A percentile compares a stretch with the other conserved stretches of the same genome.
Evolutionary conservation across 2,797 vertebrate species (phyloP).

Genomic region (Pseudotriccus pelzelni): DNA sequence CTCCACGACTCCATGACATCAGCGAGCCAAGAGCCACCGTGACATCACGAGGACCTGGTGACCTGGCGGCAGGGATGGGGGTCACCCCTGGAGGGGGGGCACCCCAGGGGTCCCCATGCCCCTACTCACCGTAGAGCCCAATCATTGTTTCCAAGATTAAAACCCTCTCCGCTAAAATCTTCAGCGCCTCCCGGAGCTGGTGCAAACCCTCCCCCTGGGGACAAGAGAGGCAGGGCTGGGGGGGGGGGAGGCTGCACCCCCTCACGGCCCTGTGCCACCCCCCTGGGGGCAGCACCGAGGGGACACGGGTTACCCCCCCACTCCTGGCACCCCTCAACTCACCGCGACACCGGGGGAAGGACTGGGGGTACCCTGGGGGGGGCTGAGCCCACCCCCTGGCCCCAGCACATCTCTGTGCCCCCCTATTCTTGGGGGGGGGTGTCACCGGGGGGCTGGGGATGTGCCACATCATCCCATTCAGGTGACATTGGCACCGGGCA

Average conservation of each 20-base stretch:
- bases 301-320: fast-evolving
- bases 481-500: not conserved
- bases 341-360: fast-evolving
- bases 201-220: slow-evolving; percentile 98
- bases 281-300: fast-evolving
- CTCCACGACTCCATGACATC: no score
- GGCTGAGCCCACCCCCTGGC: not conserved
- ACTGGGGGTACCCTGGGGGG: not conserved
- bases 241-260: not conserved
- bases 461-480: not conserved
- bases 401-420: not conserved
- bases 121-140: slow-evolving; percentile 99
- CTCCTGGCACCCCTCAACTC: fast-evolving
- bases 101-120: not conserved
- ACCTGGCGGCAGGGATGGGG: not conserved
- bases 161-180: slow-evolving; percentile 99
- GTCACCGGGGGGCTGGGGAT: not conserved
- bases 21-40: no score
- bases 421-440: not conserved
- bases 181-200: slow-evolving; percentile 99
- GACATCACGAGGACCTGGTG: no score
- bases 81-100: not conserved
- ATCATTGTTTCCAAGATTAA: slow-evolving; percentile 99
- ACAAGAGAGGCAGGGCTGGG: slow-evolving; percentile 87
- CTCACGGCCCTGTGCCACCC: fast-evolving